These are phyloP conservation scores for Aporophyla nigra DNA, from an alignment of 2,888 invertebrate genomes.

Conservation along the genomic window DNA sequence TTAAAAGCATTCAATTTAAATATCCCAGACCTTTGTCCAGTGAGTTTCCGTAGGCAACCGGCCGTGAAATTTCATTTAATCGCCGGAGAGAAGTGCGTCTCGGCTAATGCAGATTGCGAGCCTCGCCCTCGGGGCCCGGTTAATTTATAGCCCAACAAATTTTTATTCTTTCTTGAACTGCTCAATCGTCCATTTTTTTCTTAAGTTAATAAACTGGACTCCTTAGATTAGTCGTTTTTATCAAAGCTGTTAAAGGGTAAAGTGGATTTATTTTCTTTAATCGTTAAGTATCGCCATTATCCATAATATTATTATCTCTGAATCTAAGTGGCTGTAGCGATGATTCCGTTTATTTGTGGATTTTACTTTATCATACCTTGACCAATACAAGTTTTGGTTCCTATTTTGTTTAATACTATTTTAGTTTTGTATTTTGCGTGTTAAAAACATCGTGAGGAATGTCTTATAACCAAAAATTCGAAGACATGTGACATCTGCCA, in stretches of 20 bases:
- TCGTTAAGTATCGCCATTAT: constrained; percentile 56
- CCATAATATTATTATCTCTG: constrained; percentile 55
- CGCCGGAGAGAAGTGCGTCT: constrained; percentile 88
- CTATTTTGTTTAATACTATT: too few relatives aligned
- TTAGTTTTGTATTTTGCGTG: too few relatives aligned
- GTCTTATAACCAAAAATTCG: too few relatives aligned
- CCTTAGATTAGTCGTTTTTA: constrained; percentile 70
- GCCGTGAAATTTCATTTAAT: constrained; percentile 90
- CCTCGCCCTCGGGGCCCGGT: constrained; percentile 81
- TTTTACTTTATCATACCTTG: background rate
- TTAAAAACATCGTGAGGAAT: too few relatives aligned
- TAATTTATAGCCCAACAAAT: constrained; percentile 90
- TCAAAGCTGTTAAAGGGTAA: constrained; percentile 74
- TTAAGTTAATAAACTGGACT: constrained; percentile 67
- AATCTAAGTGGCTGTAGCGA: constrained; percentile 28
- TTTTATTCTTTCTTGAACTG: constrained; percentile 88
- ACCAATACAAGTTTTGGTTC: too few relatives aligned
- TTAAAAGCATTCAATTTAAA: constrained; percentile 89
- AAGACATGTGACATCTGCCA: too few relatives aligned
- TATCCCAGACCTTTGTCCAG: constrained; percentile 88
- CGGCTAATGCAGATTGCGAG: constrained; percentile 89
- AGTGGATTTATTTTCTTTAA: constrained; percentile 68
- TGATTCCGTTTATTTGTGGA: constrained; percentile 23
- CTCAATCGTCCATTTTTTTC: constrained; percentile 83
- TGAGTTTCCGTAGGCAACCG: constrained; percentile 85